These are phyloP conservation scores for Erynnis tages DNA, from an alignment of 2,888 invertebrate species.

Conservation along the genomic window DNA sequence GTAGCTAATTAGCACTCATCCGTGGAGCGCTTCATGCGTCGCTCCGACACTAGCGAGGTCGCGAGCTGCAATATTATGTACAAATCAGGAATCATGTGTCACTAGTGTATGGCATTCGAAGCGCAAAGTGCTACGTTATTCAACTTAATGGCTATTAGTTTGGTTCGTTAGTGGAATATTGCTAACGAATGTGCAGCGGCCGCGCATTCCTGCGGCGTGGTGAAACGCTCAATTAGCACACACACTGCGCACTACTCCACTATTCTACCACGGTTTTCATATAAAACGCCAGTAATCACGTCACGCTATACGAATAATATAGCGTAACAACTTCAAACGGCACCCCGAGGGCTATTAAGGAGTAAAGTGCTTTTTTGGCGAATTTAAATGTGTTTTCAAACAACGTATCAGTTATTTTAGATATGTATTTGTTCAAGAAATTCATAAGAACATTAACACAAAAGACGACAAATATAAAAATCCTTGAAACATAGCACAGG, in stretches of 20 bases:
- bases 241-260: slow-evolving; percentile 48
- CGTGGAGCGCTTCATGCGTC: slow-evolving; percentile 4
- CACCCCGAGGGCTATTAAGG: slow-evolving; percentile 13
- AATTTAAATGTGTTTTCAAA: slow-evolving; percentile 3
- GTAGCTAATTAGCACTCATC: slow-evolving; percentile 18
- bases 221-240: slow-evolving; percentile 74
- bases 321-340: slow-evolving; percentile 28
- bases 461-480: background rate
- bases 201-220: slow-evolving; percentile 57
- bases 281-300: slow-evolving; percentile 51
- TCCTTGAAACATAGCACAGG: background rate
- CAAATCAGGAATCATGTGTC: slow-evolving; percentile 53
- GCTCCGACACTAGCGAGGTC: slow-evolving; percentile 14
- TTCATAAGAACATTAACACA: too few species aligned
- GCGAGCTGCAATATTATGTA: slow-evolving; percentile 23
- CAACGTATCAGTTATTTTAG: background rate
- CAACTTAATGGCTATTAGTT: slow-evolving; percentile 79
- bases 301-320: slow-evolving; percentile 41
- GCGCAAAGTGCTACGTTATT: slow-evolving; percentile 75
- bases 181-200: slow-evolving; percentile 75
- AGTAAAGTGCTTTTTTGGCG: slow-evolving; percentile 16
- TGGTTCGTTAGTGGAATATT: slow-evolving; percentile 80
- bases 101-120: slow-evolving; percentile 56
- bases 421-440: too few species aligned
- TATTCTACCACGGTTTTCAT: slow-evolving; percentile 51